Conservation (phyloP, 2,113 vertebrate genomes). For the Zosterops pallidus region DNA sequence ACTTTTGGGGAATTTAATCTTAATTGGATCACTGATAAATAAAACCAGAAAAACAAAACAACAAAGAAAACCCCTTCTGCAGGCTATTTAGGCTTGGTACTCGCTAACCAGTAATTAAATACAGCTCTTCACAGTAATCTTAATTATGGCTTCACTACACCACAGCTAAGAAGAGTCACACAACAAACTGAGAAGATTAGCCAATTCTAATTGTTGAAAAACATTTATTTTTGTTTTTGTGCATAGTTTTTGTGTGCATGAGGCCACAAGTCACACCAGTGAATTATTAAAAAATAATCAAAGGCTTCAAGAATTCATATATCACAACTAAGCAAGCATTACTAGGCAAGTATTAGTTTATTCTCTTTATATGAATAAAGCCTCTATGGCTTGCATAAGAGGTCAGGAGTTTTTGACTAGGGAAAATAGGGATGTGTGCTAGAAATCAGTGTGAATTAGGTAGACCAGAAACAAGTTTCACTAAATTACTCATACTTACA, state of each 20-base stretch:
- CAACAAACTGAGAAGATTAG: constrained; percentile 35
- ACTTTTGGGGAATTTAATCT: not conserved
- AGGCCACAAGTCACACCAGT: not conserved
- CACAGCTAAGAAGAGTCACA: constrained; percentile 28
- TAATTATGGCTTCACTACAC: constrained; percentile 30
- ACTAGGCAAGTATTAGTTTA: not conserved
- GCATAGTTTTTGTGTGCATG: not conserved
- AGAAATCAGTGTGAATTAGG: not conserved
- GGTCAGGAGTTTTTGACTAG: not conserved
- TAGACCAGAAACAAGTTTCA: not conserved
- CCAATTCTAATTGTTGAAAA: constrained; percentile 46
- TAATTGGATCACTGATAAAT: constrained; percentile 19
- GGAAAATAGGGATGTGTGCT: not conserved
- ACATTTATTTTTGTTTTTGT: constrained; percentile 14
- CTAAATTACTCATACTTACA: not conserved
- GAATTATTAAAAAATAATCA: not conserved
- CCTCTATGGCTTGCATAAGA: not conserved
- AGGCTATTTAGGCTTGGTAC: constrained; percentile 48
- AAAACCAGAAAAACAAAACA: constrained; percentile 25
- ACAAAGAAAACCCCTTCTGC: not conserved
- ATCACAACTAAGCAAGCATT: not conserved
- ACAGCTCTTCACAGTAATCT: constrained; percentile 43
- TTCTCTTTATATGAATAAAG: not conserved
- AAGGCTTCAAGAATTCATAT: not conserved
- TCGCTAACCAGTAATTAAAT: constrained; percentile 59